Base-by-base conservation (phyloP, 2,797 vertebrate species). In the Bucorvus abyssinicus region DNA sequence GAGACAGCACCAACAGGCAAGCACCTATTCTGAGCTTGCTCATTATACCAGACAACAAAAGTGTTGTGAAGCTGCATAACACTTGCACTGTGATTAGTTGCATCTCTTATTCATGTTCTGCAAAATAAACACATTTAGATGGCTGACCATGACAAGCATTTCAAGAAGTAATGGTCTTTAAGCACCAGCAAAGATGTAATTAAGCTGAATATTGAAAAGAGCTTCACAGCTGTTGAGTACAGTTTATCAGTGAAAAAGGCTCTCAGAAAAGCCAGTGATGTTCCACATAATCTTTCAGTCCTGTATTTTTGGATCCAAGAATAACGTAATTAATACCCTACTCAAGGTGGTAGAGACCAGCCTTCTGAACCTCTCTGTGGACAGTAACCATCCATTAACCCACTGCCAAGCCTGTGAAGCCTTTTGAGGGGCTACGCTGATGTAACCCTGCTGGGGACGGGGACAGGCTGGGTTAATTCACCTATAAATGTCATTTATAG, bases 61-160 rank as follows among this genome's bases (percentile, higher is more conserved):
- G 63, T 82, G 52, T 91, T 90, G 76, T 76, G 87, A 87, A 91
- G 80, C 73, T 59, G 52, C 4, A 2, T 86, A 81, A 88, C 61
- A n/a, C 76, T 95, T 88, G 24, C 52, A 36, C 79, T 90, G 70
- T 93, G 87, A 89, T 95, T 82, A 89, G 77, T 60, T 91, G 80
- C 40, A 84, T 96, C 87, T 49, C 76, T 95, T 90, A 76, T 57
- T 75, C 44, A 52, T 73, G 67, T 84, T 93, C 77, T 96, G 52
- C 85, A 93, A 90, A 94, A 84, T 79, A 93, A 96, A 96, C 82
- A 67, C 70, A 57, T 94, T 94, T 88, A 74, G 80, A 76, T 96
- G 52, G 55, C 73, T 5, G 30, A 78, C 89, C 67, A 84, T 42
- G 89, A 82, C 84, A 84, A 94, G 52, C 36, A 64, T 89, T 96